Conservation (phyloP, 2,113 vertebrate genomes). For the Orthonyx spaldingii region DNA sequence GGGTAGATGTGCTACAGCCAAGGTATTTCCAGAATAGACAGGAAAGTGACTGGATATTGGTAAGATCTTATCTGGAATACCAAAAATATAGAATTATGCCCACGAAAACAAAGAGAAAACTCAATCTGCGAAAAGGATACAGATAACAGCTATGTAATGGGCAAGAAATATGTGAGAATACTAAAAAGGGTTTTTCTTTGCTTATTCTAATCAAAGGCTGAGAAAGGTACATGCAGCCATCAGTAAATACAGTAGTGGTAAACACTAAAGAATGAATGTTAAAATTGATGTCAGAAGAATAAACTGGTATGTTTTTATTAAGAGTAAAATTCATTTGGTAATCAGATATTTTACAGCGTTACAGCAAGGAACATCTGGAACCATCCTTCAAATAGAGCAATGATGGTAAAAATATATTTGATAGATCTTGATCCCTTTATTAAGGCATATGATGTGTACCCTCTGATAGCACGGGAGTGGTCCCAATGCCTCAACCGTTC, state of each 20-base stretch:
- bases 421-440: not conserved
- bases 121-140: not conserved
- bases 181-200: not conserved
- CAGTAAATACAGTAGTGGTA: not conserved
- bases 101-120: not conserved
- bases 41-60: not conserved
- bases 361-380: not conserved
- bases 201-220: not conserved
- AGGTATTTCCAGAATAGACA: not conserved
- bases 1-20: not conserved
- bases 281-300: not conserved
- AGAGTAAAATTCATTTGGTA: not conserved
- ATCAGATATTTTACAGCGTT: not conserved
- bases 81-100: not conserved
- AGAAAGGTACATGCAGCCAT: not conserved
- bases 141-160: not conserved
- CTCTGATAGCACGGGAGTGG: not conserved
- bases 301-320: not conserved
- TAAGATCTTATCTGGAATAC: not conserved
- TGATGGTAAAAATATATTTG: not conserved
- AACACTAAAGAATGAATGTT: not conserved
- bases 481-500: not conserved
- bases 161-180: not conserved
- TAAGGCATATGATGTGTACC: not conserved
- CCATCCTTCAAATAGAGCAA: not conserved